Base-by-base conservation (phyloP, 2,797 vertebrate genomes). In the Spinus pinus region DNA sequence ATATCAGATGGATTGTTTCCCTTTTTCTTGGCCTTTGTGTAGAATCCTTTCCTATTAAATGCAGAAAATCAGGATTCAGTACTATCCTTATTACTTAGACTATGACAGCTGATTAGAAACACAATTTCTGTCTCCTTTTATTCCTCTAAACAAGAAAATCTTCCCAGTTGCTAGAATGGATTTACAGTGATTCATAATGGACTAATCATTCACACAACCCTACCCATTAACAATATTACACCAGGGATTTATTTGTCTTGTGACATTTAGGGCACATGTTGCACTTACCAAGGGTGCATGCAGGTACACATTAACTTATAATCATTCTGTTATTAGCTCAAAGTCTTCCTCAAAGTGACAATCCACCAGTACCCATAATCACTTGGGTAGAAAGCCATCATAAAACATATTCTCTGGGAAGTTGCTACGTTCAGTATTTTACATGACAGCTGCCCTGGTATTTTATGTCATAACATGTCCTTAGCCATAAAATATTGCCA, bases 101-200 rank as follows among this genome's bases (percentile, higher is more conserved):
- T 51, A 13, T 58, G 44, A 66, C 51, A 84, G n/a, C 37, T 66
- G 37, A 66, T 58, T 58, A 50, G 72, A 87, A 93, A 56, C 24
- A 72, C 42, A 56, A 91, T 23, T 86, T 31, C 33, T 72, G 15
- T 37, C 70, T 91, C 69, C 14, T 84, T 94, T 86, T 73, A 61
- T 60, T 90, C 37, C 66, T 88, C 53, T 44, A 88, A 94, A 75
- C 17, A 87, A 89, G 72, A 83, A 88, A 93, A 81, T 84, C 66
- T 80, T 35, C 65, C 69, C 66, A 77, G 1, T 60, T 83, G 33
- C 60, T 91, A 27, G 75, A 69, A 81, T n/a, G 44, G 42, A 67
- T 82, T 80, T 90, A 53, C 21, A 67, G 27, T 81, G 60, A 83
- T 75, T 88, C 62, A 77, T 57, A 90, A 94, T 10, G 21, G 51